Evolutionary conservation across 2,888 invertebrate genomes (phyloP), one percentile per base, ranked within the genome.

Genomic region (Chaetogeoica ovagalla): DNA sequence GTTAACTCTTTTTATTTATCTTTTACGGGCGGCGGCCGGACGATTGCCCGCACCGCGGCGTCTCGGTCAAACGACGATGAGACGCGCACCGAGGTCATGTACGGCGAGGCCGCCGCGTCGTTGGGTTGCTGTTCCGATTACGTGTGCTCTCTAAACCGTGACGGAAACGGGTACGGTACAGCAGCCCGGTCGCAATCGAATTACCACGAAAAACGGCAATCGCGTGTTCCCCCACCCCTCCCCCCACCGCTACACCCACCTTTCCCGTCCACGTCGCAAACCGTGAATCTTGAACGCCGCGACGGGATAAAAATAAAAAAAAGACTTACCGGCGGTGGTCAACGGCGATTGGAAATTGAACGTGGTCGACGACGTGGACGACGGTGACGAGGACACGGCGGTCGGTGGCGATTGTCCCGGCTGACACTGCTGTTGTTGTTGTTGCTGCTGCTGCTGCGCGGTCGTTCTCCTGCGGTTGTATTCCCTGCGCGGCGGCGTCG

Each of bases 401-500:
- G 43, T 9, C 43, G 43, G 43, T 7, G 43, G 43, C 43, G 43
- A 43, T 9, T 43, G 43, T 43, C 43, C 43, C 43, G 17, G 19
- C 52, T 30, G 60, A 60, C 62, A 63, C 21, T 77, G 62, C 43
- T 60, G 71, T 37, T 69, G n/a, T n/a, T n/a, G n/a, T n/a, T n/a
- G n/a, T n/a, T 77, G 62, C 43, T 60, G 71, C 21, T 69, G 71
- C 39, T 57, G 77, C 5, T 62, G 76, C 5, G 65, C 63, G 15
- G 65, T 55, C 15, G 48, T 70, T 66, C 73, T 65, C 76, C 87
- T 87, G 39, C 88, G 89, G 83, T 88, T 87, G 83, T 88, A 88
- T 84, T 90, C 90, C 83, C 90, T 89, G 83, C 89, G 88, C 83
- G 87, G 89, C 84, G 90, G 91, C 5, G 85, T 83, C 71, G 86